Conservation (phyloP, 2,113 vertebrate genomes). For the Albula goreensis region DNA sequence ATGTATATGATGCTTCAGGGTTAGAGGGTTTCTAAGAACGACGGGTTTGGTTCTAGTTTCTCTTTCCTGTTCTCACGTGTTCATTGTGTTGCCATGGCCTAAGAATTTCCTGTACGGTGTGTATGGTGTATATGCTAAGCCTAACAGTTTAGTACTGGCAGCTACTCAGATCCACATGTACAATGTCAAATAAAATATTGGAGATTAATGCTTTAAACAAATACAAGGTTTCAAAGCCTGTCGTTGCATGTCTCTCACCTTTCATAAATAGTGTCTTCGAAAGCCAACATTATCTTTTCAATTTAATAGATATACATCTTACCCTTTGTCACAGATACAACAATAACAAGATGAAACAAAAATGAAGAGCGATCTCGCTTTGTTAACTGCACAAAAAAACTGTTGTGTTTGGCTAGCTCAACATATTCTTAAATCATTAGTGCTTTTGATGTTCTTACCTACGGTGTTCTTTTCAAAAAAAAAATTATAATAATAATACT, state of each 20-base stretch:
- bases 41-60: too few species aligned
- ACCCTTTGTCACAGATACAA: conserved; percentile 10
- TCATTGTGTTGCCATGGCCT: too few species aligned
- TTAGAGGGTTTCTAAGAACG: too few species aligned
- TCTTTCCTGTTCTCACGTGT: too few species aligned
- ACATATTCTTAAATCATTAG: conserved; percentile 3
- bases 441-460: conserved; percentile 20
- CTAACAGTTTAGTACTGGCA: background rate
- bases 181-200: background rate
- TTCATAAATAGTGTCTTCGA: conserved; percentile 14
- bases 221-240: background rate
- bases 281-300: conserved; percentile 17
- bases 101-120: background rate
- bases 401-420: background rate
- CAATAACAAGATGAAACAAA: background rate
- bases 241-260: conserved; percentile 18
- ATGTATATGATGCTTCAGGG: too few species aligned
- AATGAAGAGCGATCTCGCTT: background rate
- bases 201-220: conserved; percentile 20
- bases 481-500: background rate
- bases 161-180: background rate
- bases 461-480: background rate
- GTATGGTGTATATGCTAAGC: background rate
- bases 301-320: conserved; percentile 17
- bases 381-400: too few species aligned